Base-by-base conservation (phyloP, 1,140 invertebrate species). In the Diabrotica undecimpunctata region DNA sequence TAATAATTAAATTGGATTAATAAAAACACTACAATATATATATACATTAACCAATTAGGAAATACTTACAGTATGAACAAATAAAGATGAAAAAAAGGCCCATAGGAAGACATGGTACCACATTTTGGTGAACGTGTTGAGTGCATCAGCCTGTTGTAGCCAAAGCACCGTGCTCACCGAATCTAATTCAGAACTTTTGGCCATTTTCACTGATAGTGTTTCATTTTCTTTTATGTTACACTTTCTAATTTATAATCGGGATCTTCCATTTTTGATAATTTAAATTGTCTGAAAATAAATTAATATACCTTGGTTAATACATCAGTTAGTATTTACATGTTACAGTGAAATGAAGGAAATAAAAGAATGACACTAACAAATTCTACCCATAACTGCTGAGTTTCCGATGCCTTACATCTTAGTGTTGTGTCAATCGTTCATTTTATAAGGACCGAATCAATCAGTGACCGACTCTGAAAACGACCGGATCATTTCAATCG, bases 41-140 rank as follows among this genome's bases (percentile, higher is more conserved):
- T 25, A n/a, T n/a, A n/a, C 4, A 25, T 25, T 25, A 25, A 25
- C 25, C 25, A 25, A 25, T 25, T 25, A 25, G 25, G 4, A 25
- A 60, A 12, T 10, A 63, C 74, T 72, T 71, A 79, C 77, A 13
- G 90, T 87, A 80, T 97, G 95, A 55, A 97, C 92, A 77, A 97
- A 88, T 74, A 96, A 85, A 25, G 94, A 97, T 11, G 94, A 96
- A 77, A 95, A 94, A 71, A 97, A 82, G 12, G 93, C 92, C 94
- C 94, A 97, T 62, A 97, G 81, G 83, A 95, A 95, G 72, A 97
- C 89, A 74, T 95, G 90, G 79, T 96, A 97, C 94, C 94, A 97
- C 90, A 97, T 97, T 80, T 96, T 94, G 83, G 86, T 79, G 82
- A 90, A 88, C 50, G 85, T 86, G 76, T 86, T 83, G 55, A 88